Conservation (phyloP, 2,113 vertebrate genomes). For the Ardeotis arabs region DNA sequence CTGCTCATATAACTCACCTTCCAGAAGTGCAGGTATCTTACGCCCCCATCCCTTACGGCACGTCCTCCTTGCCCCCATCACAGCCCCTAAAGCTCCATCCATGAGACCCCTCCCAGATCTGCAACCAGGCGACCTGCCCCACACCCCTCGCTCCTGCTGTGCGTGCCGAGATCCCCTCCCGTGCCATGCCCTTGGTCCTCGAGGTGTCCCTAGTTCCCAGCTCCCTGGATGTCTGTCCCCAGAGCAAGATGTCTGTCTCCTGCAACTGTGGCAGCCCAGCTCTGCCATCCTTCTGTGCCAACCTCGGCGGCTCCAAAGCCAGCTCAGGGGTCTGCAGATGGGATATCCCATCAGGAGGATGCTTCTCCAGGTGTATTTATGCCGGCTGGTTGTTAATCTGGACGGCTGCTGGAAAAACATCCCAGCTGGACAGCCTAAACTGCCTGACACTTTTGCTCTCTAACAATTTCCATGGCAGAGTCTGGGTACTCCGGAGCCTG, state of each 20-base stretch:
- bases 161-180: background rate
- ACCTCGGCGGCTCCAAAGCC: rapidly evolving
- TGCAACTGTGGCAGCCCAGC: rapidly evolving
- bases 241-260: too few relatives aligned
- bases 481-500: background rate
- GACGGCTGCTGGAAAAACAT: background rate
- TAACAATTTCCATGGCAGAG: background rate
- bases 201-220: rapidly evolving
- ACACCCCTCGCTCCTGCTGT: rapidly evolving
- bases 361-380: background rate
- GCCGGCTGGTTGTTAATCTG: background rate
- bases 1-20: background rate
- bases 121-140: background rate
- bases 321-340: rapidly evolving
- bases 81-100: background rate
- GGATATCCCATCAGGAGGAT: background rate
- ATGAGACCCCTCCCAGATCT: rapidly evolving
- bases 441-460: background rate
- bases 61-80: background rate
- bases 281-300: background rate
- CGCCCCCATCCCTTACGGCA: background rate
- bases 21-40: background rate
- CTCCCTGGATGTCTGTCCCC: background rate
- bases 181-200: rapidly evolving
- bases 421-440: background rate